Base-by-base conservation (phyloP, 2,113 vertebrate species). In the Riparia riparia region DNA sequence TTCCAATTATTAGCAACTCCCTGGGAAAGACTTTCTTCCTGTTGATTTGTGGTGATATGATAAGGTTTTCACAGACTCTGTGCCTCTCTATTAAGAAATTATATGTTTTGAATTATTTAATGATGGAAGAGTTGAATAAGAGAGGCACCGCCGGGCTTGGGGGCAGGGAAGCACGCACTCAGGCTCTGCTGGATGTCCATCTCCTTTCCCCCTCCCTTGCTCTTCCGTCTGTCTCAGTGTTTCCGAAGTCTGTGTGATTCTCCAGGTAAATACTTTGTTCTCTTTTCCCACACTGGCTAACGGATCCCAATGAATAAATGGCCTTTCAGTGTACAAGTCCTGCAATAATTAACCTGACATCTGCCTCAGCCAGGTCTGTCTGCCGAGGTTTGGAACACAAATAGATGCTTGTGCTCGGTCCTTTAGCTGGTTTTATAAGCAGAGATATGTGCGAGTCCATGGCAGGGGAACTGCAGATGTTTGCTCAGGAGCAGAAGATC, bases 21-120 rank as follows among this genome's bases (percentile, higher is more conserved):
- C 42, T 58, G 89, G 56, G 31, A 94, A 95, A 89, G 68, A 88
- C 72, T 92, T 96, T 96, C 79, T 93, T 98, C 93, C 95, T 97
- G 96, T 97, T 98, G 97, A 91, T 98, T 97, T 97, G 82, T 86
- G 73, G 74, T 83, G 86, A 78, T 94, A 86, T 47, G 66, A 54
- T 71, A 89, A 95, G 96, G 72, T 97, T 97, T 96, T 91, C 81
- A 81, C 28, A 82, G 86, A 17, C 84, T 81, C 64, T 32, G 47
- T 34, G 88, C 7, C 22, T 29, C 70, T 92, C 91, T 91, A 16
- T 74, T 91, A 94, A 94, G 96, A 96, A 96, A 96, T 92, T 29
- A 86, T 91, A 83, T 90, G 65, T 77, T 97, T 96, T 97, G 53
- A 93, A 95, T 98, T 95, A 95, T 97, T 98, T 95, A 94, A 93